Percentiles rank a stretch among this genome's conserved stretches.
Conservation (phyloP, 2,113 vertebrate genomes). For the Mionectes macconnelli region DNA sequence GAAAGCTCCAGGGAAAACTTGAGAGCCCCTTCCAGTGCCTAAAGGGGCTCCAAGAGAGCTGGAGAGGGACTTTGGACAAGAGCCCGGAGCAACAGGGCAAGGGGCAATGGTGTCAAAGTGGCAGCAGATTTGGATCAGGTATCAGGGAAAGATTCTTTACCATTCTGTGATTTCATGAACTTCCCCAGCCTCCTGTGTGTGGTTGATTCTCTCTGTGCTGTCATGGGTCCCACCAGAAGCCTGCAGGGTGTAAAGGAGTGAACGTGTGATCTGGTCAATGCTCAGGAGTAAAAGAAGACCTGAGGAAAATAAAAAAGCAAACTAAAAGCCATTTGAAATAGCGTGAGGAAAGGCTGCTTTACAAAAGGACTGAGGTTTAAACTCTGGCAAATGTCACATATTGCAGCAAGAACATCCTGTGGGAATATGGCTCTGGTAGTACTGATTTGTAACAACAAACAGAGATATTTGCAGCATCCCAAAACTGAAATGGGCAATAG, state of each 20-base stretch:
- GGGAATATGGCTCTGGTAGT: not conserved
- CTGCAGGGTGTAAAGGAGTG: not conserved
- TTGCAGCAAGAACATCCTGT: not conserved
- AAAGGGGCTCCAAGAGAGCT: not conserved
- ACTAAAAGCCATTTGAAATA: not conserved
- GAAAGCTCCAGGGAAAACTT: not conserved
- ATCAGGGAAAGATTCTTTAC: not conserved
- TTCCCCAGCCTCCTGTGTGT: not conserved
- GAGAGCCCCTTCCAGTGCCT: not conserved
- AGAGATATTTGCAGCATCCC: not conserved
- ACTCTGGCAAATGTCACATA: slow-evolving; percentile 16
- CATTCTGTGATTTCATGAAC: not conserved
- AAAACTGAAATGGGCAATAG: not conserved
- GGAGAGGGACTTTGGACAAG: not conserved
- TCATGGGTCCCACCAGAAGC: not conserved
- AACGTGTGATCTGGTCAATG: not conserved
- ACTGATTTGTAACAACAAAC: not conserved
- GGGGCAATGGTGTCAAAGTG: not conserved
- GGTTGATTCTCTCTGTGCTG: not conserved
- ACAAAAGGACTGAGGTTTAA: not conserved
- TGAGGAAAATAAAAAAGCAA: too few species aligned
- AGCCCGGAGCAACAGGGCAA: not conserved
- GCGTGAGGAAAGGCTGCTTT: not conserved
- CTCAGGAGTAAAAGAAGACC: not conserved
- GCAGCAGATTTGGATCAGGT: not conserved